Evolutionary conservation across 2,888 invertebrate species (phyloP), one percentile per base, ranked within the genome.

Genomic region (Drosophila rellima): DNA sequence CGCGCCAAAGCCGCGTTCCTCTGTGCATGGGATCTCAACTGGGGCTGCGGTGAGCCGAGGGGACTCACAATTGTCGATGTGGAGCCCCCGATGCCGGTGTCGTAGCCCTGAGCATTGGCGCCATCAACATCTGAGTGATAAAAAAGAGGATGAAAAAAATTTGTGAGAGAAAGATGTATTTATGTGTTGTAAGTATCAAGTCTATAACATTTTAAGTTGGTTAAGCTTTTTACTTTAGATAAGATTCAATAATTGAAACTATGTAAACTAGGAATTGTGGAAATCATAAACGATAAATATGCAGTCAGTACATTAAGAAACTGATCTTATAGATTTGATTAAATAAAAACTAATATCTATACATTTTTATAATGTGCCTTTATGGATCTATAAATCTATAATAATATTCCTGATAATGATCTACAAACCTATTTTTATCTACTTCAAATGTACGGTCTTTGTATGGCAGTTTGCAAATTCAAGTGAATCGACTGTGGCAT

Each of bases 1-100:
- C 94, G 93, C 66, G 95, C 94, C 91, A 95, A 94, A 90, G 95
- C 86, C 54, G 85, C 85, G 68, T 95, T 95, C 90, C 95, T 95
- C 73, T 91, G 91, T 73, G 95, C 94, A 92, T 94, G 94, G 72
- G 93, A 93, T 90, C 94, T 92, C 64, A 93, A 90, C 74, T 93
- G 93, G 33, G 94, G 92, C 79, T 93, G 93, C 55, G 93, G 92
- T 72, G 93, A 94, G 71, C 93, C 93, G 81, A 94, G 82, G 75
- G 92, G 92, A 85, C 92, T 92, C 68, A 92, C 92, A 80, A 92
- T 92, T 70, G 93, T 93, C 81, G 93, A 92, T 74, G 92, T 92
- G 77, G 92, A 92, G 70, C 93, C 92, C 70, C 93, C 92, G 88
- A 93, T 93, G 66, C 92, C 93, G 75, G 92, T 92, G 82, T 92